phyloP scores from a whole-genome alignment of 2,797 vertebrate species.

The Notolabrus celidotus region DNA sequence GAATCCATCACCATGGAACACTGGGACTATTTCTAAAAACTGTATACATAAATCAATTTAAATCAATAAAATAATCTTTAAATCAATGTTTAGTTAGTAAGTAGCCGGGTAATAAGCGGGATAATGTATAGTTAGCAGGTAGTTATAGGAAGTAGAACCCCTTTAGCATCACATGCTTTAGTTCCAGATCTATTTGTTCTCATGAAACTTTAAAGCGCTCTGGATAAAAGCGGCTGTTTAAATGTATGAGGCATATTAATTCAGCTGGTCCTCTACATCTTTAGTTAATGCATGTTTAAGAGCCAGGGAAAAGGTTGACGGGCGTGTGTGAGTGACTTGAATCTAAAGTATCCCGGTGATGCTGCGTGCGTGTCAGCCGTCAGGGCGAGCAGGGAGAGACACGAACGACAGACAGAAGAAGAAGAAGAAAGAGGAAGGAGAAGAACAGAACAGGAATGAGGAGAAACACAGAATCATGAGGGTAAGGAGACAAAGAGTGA shows the following conservation, averaged over 20 bases:
- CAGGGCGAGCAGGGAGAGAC: conserved; percentile 3
- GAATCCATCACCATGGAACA: no score
- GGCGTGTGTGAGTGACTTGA: conserved; percentile 7
- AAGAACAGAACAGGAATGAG: conserved; percentile 1
- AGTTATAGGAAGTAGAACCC: no score
- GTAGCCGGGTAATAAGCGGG: no score
- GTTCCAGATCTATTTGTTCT: not conserved
- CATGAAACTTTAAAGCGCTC: conserved; percentile 13
- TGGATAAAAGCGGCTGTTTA: not conserved
- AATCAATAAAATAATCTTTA: no score
- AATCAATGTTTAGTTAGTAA: no score
- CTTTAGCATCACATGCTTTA: no score
- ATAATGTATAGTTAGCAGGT: no score
- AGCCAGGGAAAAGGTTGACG: conserved; percentile 18
- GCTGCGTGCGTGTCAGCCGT: conserved; percentile 16
- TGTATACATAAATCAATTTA: no score
- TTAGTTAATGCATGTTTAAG: conserved; percentile 14
- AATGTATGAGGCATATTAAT: not conserved
- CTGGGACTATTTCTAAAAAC: no score
- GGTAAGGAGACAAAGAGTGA: not conserved
- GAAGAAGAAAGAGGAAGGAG: conserved; percentile 6
- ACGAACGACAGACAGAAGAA: not conserved
- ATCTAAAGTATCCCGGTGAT: conserved; percentile 14
- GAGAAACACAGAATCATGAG: conserved; percentile 15
- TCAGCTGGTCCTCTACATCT: not conserved